A percentile compares a stretch with the other conserved stretches of the same genome.
Evolutionary conservation across 2,113 vertebrate genomes (phyloP).

Genomic region (Rhegmatorhina hoffmannsi): DNA sequence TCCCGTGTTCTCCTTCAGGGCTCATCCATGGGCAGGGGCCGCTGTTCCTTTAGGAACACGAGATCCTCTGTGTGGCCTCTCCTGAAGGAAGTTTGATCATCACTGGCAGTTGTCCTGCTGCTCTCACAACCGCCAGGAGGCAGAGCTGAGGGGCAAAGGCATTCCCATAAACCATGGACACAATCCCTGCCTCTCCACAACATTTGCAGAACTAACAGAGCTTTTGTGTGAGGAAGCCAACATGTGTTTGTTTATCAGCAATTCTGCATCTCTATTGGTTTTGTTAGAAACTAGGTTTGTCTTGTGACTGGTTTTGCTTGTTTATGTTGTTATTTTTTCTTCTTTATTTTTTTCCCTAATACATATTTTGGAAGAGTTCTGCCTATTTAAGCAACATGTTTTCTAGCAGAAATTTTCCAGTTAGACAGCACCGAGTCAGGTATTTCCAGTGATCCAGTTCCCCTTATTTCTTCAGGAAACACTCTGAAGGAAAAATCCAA

Average conservation of each 20-base stretch:
- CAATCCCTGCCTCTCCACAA: background rate
- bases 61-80: background rate
- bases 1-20: background rate
- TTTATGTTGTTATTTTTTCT: accelerated
- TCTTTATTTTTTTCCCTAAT: background rate
- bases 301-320: background rate
- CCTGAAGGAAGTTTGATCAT: background rate
- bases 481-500: background rate
- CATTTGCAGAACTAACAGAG: background rate
- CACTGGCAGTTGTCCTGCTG: background rate
- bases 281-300: background rate
- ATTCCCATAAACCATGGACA: background rate
- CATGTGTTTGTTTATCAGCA: accelerated
- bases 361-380: background rate
- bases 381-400: accelerated
- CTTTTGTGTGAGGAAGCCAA: background rate
- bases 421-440: background rate
- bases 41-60: background rate
- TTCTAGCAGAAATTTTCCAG: background rate
- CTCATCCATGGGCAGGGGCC: accelerated
- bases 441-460: background rate
- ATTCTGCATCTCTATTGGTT: background rate
- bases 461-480: background rate
- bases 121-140: background rate
- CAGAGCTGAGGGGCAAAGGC: background rate